Percentiles rank a stretch among this genome's conserved stretches.
These are phyloP conservation scores for Sepiola atlantica DNA, from an alignment of 2,888 invertebrate genomes.

Conservation along the genomic window DNA sequence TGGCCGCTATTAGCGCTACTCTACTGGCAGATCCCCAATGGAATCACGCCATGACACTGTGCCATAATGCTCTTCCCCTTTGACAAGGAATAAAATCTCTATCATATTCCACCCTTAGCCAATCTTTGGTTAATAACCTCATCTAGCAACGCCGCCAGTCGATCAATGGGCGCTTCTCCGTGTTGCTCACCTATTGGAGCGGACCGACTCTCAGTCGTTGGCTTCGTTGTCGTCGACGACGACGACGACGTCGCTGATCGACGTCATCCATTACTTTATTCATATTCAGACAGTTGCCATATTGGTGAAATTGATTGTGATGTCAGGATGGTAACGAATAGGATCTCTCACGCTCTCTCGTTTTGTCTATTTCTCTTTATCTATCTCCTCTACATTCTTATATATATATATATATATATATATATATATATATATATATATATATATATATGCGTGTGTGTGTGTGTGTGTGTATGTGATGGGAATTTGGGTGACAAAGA, in stretches of 20 bases:
- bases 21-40: constrained; percentile 21
- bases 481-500: neutral
- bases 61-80: constrained; percentile 32
- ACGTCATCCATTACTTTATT: constrained; percentile 19
- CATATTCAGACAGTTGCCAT: constrained; percentile 22
- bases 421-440: too few species aligned
- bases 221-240: neutral
- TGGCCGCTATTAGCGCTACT: neutral
- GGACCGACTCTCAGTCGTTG: neutral
- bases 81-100: constrained; percentile 32
- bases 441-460: neutral
- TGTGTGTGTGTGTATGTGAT: neutral
- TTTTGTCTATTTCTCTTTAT: too few species aligned
- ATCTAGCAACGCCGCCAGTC: neutral
- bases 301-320: constrained; percentile 21
- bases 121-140: constrained; percentile 32
- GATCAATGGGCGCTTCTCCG: neutral
- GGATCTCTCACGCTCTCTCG: neutral
- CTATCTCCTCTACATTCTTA: too few species aligned
- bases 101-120: constrained; percentile 32
- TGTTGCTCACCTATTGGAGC: constrained; percentile 14
- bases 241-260: neutral
- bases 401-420: too few species aligned
- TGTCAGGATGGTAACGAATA: constrained; percentile 20
- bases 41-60: constrained; percentile 32